Evolutionary conservation across 2,888 invertebrate genomes (phyloP), one percentile per base, ranked within the genome.

Genomic region (Cheilosia vernalis): DNA sequence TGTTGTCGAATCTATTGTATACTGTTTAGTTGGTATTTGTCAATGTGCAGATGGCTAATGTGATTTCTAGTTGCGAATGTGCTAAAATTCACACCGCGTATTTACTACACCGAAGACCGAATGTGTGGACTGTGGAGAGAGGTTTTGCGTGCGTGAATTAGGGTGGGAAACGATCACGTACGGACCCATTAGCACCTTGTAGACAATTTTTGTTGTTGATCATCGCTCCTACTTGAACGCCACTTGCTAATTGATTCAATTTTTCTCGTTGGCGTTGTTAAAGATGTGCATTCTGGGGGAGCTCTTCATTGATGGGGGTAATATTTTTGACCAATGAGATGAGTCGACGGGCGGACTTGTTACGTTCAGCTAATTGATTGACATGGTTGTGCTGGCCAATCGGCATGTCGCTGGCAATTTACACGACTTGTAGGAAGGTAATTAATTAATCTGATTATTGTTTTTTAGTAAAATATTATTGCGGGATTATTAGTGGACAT

Each of bases 71-170:
- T 66, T 55, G 61, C 44, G 44, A 81, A 86, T 86, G 86, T 86
- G 86, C 86, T 86, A 86, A 86, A 86, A 86, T 82, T 86, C 86
- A 86, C 86, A 81, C 86, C 76, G 66, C 72, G 17, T 17, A 49
- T 51, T 33, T 53, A 40, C 17, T 76, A 64, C 51, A 63, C 24
- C 37, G 37, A 61, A 55, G n/a, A n/a, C n/a, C n/a, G n/a, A n/a
- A n/a, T n/a, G n/a, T n/a, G n/a, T 37, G 27, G n/a, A n/a, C n/a
- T 37, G 51, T 51, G 51, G 58, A 84, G 7, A 55, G 15, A 42
- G 53, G 33, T 74, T 69, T 63, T 56, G 67, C 55, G 61, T 21
- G 51, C 61, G 40, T 70, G 61, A 80, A 76, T 80, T 85, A 85
- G 76, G 80, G 80, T 85, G 85, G 80, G 80, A 85, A 80, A 72